Base-by-base conservation (phyloP, 2,888 invertebrate genomes). In the Acleris holmiana region DNA sequence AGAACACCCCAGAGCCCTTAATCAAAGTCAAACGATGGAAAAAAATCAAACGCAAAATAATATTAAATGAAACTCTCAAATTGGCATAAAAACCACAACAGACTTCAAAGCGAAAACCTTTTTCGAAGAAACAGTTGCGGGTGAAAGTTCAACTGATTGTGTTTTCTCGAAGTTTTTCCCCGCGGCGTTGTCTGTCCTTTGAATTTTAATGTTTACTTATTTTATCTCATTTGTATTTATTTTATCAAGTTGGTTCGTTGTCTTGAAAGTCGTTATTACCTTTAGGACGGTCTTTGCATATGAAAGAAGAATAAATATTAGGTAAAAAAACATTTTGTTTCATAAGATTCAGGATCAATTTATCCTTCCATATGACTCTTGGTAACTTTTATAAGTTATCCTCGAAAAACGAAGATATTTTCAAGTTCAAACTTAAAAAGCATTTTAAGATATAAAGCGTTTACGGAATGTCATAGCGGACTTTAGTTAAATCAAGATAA, bases 211-310 rank as follows among this genome's bases (percentile, higher is more conserved):
- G 56, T 19, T 46, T 40, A 47, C 40, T 59, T 59, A 48, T 60
- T 61, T 48, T 61, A 19, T 47, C 48, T 61, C 29, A 51, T 59
- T 59, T 47, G 40, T 44, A 57, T 63, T 63, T 57, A 63, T 57
- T 44, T 29, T 10, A 48, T 53, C 54, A 54, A 59, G 44, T 23
- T 23, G 54, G 47, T 47, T 47, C 40, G 18, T 61, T 61, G 54
- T 61, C 23, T 47, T 15, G 10, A 21, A 40, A 44, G 47, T n/a
- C 46, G 53, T 40, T 21, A 54, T 61, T 47, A 46, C 46, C 46
- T 61, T 61, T 29, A 17, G 44, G 53, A 61, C 35, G 46, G 13
- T 40, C n/a, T 21, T 40, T 21, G 53, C 51, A 61, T 61, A 35
- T 53, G 13, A 53, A 47, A 35, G 46, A 19, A 25, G 51, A 46